A percentile compares a stretch with the other conserved stretches of the same genome.
Conservation (phyloP, 2,113 vertebrate species). For the Prunella fulvescens region DNA sequence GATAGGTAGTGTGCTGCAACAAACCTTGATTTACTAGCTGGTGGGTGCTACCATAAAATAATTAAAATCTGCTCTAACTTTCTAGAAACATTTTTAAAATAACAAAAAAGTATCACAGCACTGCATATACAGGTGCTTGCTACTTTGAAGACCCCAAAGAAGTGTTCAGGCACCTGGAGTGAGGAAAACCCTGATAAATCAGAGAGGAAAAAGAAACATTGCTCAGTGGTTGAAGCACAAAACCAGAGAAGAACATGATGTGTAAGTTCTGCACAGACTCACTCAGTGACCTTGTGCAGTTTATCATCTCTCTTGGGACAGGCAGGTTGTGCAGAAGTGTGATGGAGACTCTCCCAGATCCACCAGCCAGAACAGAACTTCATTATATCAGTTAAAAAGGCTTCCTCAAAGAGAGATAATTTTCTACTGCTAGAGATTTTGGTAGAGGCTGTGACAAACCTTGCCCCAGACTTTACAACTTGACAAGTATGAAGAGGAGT, state of each 20-base stretch:
- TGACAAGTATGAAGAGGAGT: not conserved
- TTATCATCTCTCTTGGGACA: not conserved
- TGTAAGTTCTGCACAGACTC: not conserved
- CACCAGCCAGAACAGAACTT: not conserved
- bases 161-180: not conserved
- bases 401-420: not conserved
- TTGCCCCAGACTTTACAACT: not conserved
- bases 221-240: not conserved
- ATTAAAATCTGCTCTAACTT: not conserved
- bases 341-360: not conserved
- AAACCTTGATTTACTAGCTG: not conserved
- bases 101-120: not conserved
- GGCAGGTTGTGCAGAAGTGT: not conserved
- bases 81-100: not conserved
- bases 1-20: not conserved
- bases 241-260: not conserved
- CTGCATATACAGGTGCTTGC: not conserved
- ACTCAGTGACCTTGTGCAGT: not conserved
- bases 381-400: not conserved
- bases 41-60: not conserved
- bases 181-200: not conserved
- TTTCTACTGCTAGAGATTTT: not conserved
- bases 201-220: not conserved
- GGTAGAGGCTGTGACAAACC: not conserved
- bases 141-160: not conserved